These are phyloP conservation scores for Philaethria dido DNA, from an alignment of 2,888 invertebrate species.

Conservation along the genomic window DNA sequence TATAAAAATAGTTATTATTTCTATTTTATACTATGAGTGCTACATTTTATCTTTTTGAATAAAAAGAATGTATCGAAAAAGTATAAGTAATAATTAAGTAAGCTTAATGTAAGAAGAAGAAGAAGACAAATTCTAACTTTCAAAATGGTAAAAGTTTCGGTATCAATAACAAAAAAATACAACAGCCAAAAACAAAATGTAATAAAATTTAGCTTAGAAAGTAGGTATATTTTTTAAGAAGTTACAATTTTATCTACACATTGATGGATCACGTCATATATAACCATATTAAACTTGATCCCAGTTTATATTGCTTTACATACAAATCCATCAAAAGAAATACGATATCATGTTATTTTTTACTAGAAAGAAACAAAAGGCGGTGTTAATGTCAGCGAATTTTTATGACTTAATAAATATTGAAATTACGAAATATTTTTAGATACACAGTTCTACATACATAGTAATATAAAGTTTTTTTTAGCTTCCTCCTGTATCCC, in stretches of 20 bases:
- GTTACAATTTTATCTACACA: slow-evolving; percentile 1
- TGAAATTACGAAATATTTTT: too few relatives aligned
- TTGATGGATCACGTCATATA: slow-evolving; percentile 3
- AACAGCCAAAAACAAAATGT: background rate
- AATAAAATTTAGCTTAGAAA: background rate
- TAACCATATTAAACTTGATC: slow-evolving; percentile 5
- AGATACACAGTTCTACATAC: too few relatives aligned
- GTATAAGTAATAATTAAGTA: too few relatives aligned
- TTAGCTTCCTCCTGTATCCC: too few relatives aligned
- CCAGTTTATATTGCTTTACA: background rate
- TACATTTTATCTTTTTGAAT: too few relatives aligned
- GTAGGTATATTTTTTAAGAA: background rate
- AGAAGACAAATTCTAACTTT: too few relatives aligned
- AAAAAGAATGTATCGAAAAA: too few relatives aligned
- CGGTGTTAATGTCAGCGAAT: background rate
- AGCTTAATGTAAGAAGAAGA: too few relatives aligned
- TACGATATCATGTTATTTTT: background rate
- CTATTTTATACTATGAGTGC: too few relatives aligned
- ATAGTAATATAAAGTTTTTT: too few relatives aligned
- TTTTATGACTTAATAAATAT: too few relatives aligned
- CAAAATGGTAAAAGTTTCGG: background rate
- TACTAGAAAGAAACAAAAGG: background rate
- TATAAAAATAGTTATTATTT: too few relatives aligned
- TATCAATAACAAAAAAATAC: background rate
- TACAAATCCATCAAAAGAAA: slow-evolving; percentile 1